Conservation (phyloP, 2,888 invertebrate species). For the Drepanosiphum platanoidis region DNA sequence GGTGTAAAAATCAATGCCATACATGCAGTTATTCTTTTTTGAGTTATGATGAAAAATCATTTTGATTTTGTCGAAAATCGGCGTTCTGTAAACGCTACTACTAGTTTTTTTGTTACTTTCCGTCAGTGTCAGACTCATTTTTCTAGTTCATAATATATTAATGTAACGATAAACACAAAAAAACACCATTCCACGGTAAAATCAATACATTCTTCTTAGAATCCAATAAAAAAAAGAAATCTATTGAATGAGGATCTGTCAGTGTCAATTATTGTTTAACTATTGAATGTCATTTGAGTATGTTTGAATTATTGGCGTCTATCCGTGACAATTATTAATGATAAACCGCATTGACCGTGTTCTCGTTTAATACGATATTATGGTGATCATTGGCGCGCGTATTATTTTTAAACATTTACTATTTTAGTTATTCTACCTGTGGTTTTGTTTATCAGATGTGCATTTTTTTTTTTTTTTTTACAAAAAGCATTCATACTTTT, state of each 20-base stretch:
- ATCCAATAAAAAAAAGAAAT: neutral
- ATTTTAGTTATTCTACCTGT: neutral
- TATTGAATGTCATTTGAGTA: neutral
- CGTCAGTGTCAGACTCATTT: too few species aligned
- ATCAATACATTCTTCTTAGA: neutral
- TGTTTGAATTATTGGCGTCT: neutral
- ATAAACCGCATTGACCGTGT: too few species aligned
- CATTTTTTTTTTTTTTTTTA: neutral
- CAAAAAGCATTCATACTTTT: neutral
- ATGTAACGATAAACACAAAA: too few species aligned
- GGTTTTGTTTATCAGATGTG: neutral
- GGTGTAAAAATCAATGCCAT: too few species aligned
- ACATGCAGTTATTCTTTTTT: too few species aligned
- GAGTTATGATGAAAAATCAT: too few species aligned
- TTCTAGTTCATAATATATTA: too few species aligned
- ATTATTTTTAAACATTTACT: neutral
- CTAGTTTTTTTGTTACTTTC: too few species aligned
- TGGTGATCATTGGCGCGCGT: neutral
- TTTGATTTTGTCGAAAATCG: too few species aligned
- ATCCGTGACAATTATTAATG: neutral
- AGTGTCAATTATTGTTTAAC: neutral
- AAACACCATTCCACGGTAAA: too few species aligned
- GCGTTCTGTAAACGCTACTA: too few species aligned
- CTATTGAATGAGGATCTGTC: neutral
- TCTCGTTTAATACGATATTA: too few species aligned